phyloP scores from a whole-genome alignment of 2,797 vertebrate species.

The Antennarius maculatus region DNA sequence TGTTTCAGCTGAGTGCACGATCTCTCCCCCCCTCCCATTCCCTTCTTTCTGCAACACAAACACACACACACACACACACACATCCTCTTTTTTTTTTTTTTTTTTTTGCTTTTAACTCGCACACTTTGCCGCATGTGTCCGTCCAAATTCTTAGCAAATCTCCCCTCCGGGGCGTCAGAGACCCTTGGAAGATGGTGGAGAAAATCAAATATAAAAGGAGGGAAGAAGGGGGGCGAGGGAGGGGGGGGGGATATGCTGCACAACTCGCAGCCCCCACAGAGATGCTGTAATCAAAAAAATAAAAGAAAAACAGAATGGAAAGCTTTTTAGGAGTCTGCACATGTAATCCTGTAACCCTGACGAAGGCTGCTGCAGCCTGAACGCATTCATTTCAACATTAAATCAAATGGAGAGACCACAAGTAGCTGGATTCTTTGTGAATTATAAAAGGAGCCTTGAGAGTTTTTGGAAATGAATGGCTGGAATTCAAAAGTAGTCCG shows the following conservation, averaged over 20 bases:
- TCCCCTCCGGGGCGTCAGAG: constrained; percentile 32
- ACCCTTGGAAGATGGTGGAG: constrained; percentile 20
- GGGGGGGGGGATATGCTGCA: not conserved
- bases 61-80: constrained; percentile 29
- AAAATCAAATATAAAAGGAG: constrained; percentile 13
- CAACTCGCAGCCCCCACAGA: constrained; percentile 7
- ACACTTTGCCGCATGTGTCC: constrained; percentile 42
- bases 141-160: constrained; percentile 39
- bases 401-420: not conserved
- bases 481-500: not conserved
- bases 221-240: no score
- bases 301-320: constrained; percentile 12
- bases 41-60: constrained; percentile 27
- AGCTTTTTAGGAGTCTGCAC: not conserved
- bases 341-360: constrained; percentile 13
- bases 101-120: not conserved
- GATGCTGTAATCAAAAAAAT: not conserved
- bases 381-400: constrained; percentile 3
- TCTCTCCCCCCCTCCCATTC: constrained; percentile 34
- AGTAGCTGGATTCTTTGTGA: constrained; percentile 4
- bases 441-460: constrained; percentile 30
- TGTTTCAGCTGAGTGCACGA: constrained; percentile 64
- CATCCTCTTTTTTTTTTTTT: constrained; percentile 5
- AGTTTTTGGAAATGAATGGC: constrained; percentile 9
- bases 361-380: constrained; percentile 7